Evolutionary conservation across 1,140 invertebrate species (phyloP).

Genomic region (Pissodes strobi): DNA sequence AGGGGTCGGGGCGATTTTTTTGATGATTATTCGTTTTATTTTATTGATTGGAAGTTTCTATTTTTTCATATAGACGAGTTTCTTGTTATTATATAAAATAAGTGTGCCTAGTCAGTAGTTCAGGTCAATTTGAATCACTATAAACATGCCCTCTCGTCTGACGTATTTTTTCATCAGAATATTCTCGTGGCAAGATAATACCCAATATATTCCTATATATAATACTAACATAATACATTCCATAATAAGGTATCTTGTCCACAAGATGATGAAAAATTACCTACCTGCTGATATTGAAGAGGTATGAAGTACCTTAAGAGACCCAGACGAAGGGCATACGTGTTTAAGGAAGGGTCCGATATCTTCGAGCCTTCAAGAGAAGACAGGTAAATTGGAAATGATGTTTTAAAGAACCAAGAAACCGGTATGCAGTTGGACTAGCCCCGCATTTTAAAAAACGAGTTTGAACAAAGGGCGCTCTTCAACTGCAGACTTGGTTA

Average conservation of each 20-base stretch:
- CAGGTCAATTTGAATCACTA: constrained; percentile 54
- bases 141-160: constrained; percentile 15
- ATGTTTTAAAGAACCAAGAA: background rate
- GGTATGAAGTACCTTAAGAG: background rate
- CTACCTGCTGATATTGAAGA: background rate
- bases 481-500: constrained; percentile 8
- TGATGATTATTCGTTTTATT: constrained; percentile 47
- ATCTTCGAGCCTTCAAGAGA: constrained; percentile 7
- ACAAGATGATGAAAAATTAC: constrained; percentile 9
- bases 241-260: too few species aligned
- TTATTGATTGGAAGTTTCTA: constrained; percentile 56
- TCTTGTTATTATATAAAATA: constrained; percentile 58
- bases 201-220: constrained; percentile 10
- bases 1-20: constrained; percentile 43
- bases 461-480: background rate
- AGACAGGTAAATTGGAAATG: background rate
- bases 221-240: background rate
- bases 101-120: constrained; percentile 58
- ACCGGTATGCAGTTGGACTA: background rate
- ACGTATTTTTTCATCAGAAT: constrained; percentile 1
- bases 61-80: constrained; percentile 58
- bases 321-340: constrained; percentile 4
- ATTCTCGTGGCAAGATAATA: background rate
- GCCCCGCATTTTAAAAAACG: background rate
- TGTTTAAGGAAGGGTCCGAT: constrained; percentile 13